Conservation (phyloP, 2,888 invertebrate species). For the Catotricha subobsoleta region DNA sequence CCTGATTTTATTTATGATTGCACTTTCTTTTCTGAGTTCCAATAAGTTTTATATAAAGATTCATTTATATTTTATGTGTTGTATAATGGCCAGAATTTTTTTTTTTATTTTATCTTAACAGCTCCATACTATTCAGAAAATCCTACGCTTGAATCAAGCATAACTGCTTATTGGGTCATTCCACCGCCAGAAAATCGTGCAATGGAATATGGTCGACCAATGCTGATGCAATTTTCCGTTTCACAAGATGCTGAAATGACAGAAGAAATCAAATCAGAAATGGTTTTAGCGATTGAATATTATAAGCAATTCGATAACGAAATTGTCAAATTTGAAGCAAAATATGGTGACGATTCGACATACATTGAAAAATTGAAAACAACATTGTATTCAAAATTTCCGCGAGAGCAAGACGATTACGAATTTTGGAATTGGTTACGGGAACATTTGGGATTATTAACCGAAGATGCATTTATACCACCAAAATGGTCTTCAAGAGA, state of each 20-base stretch:
- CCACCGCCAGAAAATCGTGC: constrained; percentile 89
- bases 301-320: constrained; percentile 50
- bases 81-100: constrained; percentile 9
- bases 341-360: constrained; percentile 38
- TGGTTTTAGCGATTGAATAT: constrained; percentile 70
- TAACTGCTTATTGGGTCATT: constrained; percentile 84
- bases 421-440: constrained; percentile 63
- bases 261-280: constrained; percentile 66
- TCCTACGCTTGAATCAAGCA: constrained; percentile 60
- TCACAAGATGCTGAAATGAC: constrained; percentile 70
- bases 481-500: constrained; percentile 18
- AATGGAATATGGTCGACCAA: constrained; percentile 81
- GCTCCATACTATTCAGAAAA: constrained; percentile 72
- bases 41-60: too few relatives aligned
- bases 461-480: constrained; percentile 48
- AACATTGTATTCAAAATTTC: constrained; percentile 63
- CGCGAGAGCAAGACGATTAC: constrained; percentile 58
- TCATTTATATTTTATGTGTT: constrained; percentile 6
- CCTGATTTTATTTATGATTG: not conserved
- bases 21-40: too few relatives aligned
- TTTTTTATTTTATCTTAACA: constrained; percentile 27
- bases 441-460: constrained; percentile 53
- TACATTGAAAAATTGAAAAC: constrained; percentile 74
- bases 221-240: constrained; percentile 73
- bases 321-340: constrained; percentile 41